phyloP scores from a whole-genome alignment of 2,888 invertebrate genomes.

The Cephus nigrinus region DNA sequence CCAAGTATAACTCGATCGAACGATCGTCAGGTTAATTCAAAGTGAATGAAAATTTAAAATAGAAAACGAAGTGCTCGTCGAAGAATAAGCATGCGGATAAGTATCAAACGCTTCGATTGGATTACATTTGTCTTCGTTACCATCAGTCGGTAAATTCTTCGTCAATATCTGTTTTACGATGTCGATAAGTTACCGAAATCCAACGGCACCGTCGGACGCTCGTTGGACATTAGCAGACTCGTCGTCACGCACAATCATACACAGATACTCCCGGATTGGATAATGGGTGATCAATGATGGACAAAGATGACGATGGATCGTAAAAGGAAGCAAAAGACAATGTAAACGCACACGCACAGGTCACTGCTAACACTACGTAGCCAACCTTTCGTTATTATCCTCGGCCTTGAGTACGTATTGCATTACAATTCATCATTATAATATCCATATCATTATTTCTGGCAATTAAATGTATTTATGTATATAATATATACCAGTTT shows the following conservation, averaged over 20 bases:
- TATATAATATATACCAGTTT: conserved; percentile 44
- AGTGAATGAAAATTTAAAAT: not conserved
- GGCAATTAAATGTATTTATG: conserved; percentile 48
- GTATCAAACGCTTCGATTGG: not conserved
- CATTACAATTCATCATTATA: conserved; percentile 51
- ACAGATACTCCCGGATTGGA: not conserved
- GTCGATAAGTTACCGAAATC: not conserved
- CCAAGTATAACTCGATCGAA: not conserved
- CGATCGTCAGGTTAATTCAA: not conserved
- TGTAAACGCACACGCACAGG: conserved; percentile 8
- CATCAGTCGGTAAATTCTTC: not conserved
- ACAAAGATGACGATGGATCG: not conserved
- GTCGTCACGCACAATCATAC: conserved; percentile 24
- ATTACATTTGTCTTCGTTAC: not conserved
- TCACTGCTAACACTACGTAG: conserved; percentile 49
- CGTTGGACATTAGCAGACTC: conserved; percentile 16
- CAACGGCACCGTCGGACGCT: not conserved
- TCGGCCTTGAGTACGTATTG: conserved; percentile 56
- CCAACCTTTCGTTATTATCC: conserved; percentile 30
- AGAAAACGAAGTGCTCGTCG: not conserved
- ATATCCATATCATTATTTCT: conserved; percentile 37
- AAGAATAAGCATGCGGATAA: not conserved
- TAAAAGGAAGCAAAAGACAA: not conserved
- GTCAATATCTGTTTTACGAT: not conserved
- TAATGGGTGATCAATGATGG: not conserved